Conservation (phyloP, 2,888 invertebrate species). For the Orthosia gothica region DNA sequence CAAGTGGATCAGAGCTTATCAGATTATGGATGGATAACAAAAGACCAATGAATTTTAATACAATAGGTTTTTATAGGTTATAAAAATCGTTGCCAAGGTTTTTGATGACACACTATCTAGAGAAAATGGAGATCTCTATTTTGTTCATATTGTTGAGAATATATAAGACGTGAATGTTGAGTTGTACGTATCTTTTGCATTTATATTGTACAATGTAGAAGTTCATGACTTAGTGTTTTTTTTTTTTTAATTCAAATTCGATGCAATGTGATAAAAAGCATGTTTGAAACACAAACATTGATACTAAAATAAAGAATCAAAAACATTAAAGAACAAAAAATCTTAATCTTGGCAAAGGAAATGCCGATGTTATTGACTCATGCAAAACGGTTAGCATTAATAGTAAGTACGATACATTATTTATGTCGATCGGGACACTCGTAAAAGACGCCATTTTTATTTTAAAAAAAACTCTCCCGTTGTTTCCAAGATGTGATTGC, state of each 20-base stretch:
- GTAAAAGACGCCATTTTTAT: conserved; percentile 75
- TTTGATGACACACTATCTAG: conserved; percentile 17
- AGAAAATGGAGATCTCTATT: not conserved
- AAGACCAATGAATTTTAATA: conserved; percentile 40
- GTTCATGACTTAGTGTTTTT: not conserved
- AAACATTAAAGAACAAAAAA: conserved; percentile 32
- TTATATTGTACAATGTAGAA: not conserved
- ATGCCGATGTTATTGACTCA: conserved; percentile 76
- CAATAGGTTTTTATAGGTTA: conserved; percentile 53
- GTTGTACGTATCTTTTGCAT: not conserved
- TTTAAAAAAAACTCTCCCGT: conserved; percentile 77
- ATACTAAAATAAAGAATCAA: conserved; percentile 1
- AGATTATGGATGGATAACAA: conserved; percentile 46
- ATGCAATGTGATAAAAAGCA: not conserved
- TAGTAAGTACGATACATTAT: conserved; percentile 76
- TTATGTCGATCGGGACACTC: conserved; percentile 70
- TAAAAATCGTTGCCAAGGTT: conserved; percentile 31
- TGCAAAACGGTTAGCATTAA: conserved; percentile 72
- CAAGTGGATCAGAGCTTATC: conserved; percentile 37
- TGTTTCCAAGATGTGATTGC: conserved; percentile 74
- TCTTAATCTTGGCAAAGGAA: conserved; percentile 35
- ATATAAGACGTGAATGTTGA: not conserved
- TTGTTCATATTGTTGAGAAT: conserved; percentile 16
- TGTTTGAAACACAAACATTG: not conserved
- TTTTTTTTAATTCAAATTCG: not conserved